Base-by-base conservation (phyloP, 2,888 invertebrate genomes). In the Kryphioiulus occultus region DNA sequence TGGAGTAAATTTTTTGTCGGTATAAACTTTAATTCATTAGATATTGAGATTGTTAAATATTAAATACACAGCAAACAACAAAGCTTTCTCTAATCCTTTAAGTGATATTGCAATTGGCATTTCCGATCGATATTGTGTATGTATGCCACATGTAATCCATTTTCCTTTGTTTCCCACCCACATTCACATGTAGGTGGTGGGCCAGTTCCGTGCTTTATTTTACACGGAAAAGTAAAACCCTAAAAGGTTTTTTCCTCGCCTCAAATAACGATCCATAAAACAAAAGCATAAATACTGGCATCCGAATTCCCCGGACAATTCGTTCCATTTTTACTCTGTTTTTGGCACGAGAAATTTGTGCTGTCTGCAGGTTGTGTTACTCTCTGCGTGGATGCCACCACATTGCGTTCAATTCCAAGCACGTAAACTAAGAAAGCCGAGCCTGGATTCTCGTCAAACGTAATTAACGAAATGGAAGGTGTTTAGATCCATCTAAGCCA, bases 231-330 rank as follows among this genome's bases (percentile, higher is more conserved):
- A 59, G 59, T 59, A 59, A 59, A 59, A 59, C 22, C 59, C 59
- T 59, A 59, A 59, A 59, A 59, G 59, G 59, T 59, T 59, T 59
- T 59, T 59, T 59, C 59, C 59, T 59, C 59, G 59, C 59, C 59
- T 59, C 59, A 59, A 59, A 59, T 59, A 59, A 59, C 59, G 59
- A 59, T n/a, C 59, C 59, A n/a, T 59, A 59, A 59, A 59, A 59
- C 59, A 59, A 59, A 59, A 59, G 59, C 22, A 59, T 22, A 59
- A 59, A 59, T 59, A 59, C 59, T 59, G 59, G 59, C 22, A 22
- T 59, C 22, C 22, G 22, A 2, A 59, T 59, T 59, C 59, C 19
- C 59, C 59, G 19, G 59, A 59, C 19, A 59, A 59, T 59, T 59
- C 22, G 59, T 59, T 59, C 59, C 59, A 59, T 59, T 59, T 59